A percentile compares a stretch with the other conserved stretches of the same genome.
phyloP scores from a whole-genome alignment of 2,113 vertebrate genomes.

The Tachysurus vachellii region DNA sequence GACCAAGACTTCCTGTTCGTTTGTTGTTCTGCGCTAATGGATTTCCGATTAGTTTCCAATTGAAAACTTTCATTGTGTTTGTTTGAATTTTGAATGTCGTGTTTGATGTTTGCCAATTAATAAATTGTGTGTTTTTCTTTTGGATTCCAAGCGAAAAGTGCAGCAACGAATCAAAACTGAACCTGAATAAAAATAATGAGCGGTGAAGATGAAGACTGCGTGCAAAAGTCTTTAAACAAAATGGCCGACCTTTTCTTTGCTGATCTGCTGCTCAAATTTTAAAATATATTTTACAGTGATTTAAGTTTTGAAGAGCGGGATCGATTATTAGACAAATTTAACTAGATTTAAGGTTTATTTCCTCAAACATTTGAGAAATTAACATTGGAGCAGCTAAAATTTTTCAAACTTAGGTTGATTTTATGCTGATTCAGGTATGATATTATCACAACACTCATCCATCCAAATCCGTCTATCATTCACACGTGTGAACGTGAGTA shows the following conservation, averaged over 20 bases:
- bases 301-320: no score
- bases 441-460: no score
- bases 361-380: no score
- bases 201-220: neutral
- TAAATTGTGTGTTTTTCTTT: neutral
- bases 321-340: no score
- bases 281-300: no score
- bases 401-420: no score
- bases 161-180: neutral
- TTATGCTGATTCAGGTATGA: no score
- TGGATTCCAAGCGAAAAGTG: neutral
- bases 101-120: slow-evolving; percentile 1
- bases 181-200: neutral
- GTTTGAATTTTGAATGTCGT: neutral
- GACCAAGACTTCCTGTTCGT: slow-evolving; percentile 8
- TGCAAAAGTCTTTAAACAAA: neutral
- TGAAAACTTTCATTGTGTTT: slow-evolving; percentile 14
- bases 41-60: slow-evolving; percentile 16
- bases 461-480: no score
- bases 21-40: slow-evolving; percentile 11
- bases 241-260: neutral
- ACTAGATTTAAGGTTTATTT: no score
- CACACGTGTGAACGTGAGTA: no score
- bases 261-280: neutral
- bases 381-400: no score